Base-by-base conservation (phyloP, 2,113 vertebrate species). In the Geococcyx californianus region DNA sequence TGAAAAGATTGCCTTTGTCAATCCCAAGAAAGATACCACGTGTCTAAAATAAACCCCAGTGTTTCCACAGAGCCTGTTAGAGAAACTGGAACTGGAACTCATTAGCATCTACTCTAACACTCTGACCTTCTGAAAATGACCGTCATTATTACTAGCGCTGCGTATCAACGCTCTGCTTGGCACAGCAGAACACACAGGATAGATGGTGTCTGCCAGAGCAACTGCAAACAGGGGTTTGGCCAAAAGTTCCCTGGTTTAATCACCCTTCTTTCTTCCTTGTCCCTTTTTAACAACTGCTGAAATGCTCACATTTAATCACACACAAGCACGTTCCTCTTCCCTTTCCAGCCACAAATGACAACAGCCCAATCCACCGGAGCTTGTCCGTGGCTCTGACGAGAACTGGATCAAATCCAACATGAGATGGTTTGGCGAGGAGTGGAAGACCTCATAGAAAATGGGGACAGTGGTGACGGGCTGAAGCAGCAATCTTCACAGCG, bases 221-320 rank as follows among this genome's bases (percentile, higher is more conserved):
- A 55, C 63, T 82, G 70, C 38, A 69, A 83, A 60, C 18, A 44
- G 28, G 7, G 52, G 2, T 33, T 79, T 84, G 73, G 25, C n/a
- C 40, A 33, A 7, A 77, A 87, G 66, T 45, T 52, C 66, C 76
- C 81, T 49, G n/a, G 33, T 93, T 84, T 62, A 87, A 70, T 87
- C 72, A 66, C 73, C 78, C 63, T 60, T 69, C 45, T 85, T 93
- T 93, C 68, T 94, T 95, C 76, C 52, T 82, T 78, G 82, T 90
- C 34, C n/a, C 25, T 60, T 81, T 69, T 69, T 79, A 90, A 89
- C 86, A 73, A 40, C 56, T 80, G 49, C 62, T 94, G 81, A 89
- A 96, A 89, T 45, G 54, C 75, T 49, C 86, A 54, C 33, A 47
- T 95, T 95, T 94, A 92, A 78, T 78, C 68, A 54, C 56, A 96